These are phyloP conservation scores for Parazoanthus atlanticus DNA, from an alignment of 92 coral and sea anemone genomes.

Conservation along the genomic window DNA sequence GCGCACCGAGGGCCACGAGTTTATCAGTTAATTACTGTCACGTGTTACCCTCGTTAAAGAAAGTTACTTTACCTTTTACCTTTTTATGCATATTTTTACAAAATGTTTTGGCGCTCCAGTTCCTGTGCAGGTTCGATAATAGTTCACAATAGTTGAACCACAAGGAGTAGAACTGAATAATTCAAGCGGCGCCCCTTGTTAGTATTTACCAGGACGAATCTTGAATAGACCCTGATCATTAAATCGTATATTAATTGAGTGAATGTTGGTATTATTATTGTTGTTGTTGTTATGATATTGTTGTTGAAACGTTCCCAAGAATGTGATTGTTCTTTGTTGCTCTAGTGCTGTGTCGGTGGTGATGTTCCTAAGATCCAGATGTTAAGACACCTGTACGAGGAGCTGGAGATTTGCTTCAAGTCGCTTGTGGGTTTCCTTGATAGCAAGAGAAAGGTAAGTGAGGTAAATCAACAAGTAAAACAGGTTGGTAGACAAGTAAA, in stretches of 20 bases:
- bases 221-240: too few relatives aligned
- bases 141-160: neutral
- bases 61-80: too few relatives aligned
- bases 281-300: too few relatives aligned
- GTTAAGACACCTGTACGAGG: slow-evolving; percentile 89
- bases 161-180: too few relatives aligned
- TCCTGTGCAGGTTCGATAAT: neutral
- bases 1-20: too few relatives aligned
- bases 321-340: neutral
- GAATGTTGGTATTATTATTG: too few relatives aligned
- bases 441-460: slow-evolving; percentile 82
- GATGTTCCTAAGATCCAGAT: slow-evolving; percentile 97
- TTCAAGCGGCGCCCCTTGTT: too few relatives aligned
- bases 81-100: neutral
- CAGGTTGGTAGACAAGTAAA: neutral
- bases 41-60: too few relatives aligned
- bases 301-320: neutral
- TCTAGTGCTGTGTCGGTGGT: slow-evolving; percentile 97
- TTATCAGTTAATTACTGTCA: too few relatives aligned
- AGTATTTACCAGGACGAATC: too few relatives aligned
- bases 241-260: too few relatives aligned
- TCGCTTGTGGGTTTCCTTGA: slow-evolving; percentile 90
- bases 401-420: slow-evolving; percentile 98
- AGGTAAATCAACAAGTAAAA: neutral
- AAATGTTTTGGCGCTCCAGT: neutral